phyloP scores from a whole-genome alignment of 2,888 invertebrate genomes.

The Spisula subtruncata region DNA sequence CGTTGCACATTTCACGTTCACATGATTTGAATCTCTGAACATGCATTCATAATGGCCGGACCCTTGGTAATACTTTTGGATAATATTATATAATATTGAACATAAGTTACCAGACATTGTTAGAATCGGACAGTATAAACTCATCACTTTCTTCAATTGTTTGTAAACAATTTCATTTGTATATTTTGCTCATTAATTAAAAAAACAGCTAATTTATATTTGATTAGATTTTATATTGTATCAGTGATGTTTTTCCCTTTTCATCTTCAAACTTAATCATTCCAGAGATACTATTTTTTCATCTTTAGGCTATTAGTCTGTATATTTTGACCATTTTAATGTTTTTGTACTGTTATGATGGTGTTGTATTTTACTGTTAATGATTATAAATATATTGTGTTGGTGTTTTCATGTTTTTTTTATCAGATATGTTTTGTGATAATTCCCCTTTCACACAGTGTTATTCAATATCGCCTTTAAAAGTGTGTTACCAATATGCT shows the following conservation, averaged over 20 bases:
- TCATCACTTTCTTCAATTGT: background rate
- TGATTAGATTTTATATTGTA: background rate
- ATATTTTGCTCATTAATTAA: background rate
- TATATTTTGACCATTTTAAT: conserved; percentile 10
- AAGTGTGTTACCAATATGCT: too few relatives aligned
- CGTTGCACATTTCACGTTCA: too few relatives aligned
- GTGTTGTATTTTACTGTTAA: conserved; percentile 14
- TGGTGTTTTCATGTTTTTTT: background rate
- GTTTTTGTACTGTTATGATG: background rate
- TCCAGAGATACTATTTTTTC: conserved; percentile 59
- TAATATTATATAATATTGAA: too few relatives aligned
- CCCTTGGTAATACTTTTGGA: too few relatives aligned
- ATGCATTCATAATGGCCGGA: too few relatives aligned
- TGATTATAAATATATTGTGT: conserved; percentile 17
- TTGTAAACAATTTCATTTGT: background rate
- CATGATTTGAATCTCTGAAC: too few relatives aligned
- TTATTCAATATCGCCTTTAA: too few relatives aligned
- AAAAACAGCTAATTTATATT: conserved; percentile 7
- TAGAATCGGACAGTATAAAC: background rate
- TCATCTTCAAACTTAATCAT: conserved; percentile 45
- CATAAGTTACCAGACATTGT: too few relatives aligned
- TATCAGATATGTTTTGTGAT: conserved; percentile 1
- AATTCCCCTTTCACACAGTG: too few relatives aligned
- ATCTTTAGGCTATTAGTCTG: conserved; percentile 16
- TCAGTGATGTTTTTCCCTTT: background rate